These are phyloP conservation scores for Smutsia temminckii DNA, from an alignment of 2,797 vertebrate genomes.

Conservation along the genomic window DNA sequence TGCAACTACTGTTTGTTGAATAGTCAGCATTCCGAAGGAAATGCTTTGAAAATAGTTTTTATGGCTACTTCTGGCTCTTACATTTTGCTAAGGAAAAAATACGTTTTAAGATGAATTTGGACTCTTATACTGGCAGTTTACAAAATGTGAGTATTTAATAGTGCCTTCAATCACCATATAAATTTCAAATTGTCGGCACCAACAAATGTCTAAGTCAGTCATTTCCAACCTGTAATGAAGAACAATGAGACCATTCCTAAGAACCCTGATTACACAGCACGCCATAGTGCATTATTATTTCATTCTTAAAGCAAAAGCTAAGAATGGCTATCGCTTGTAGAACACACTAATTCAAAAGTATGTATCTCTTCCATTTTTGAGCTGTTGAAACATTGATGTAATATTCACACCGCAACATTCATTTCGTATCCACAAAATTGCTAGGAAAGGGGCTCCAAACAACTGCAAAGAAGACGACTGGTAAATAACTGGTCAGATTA, in stretches of 20 bases:
- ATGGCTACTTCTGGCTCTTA: conserved; percentile 79
- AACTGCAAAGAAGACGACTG: not conserved
- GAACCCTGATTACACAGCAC: not conserved
- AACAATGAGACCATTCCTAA: not conserved
- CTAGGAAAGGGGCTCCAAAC: not conserved
- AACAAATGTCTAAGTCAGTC: not conserved
- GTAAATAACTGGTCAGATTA: not conserved
- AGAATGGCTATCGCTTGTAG: not conserved
- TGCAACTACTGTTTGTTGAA: conserved; percentile 77
- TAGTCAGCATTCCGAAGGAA: conserved; percentile 88
- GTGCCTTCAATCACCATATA: conserved; percentile 66
- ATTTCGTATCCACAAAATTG: not conserved
- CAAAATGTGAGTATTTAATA: conserved; percentile 71
- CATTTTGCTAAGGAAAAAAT: conserved; percentile 74
- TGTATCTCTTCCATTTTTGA: not conserved
- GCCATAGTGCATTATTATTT: not conserved
- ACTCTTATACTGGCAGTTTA: conserved; percentile 62
- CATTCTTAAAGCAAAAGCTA: not conserved
- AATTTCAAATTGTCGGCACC: conserved; percentile 66
- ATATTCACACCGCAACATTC: not conserved
- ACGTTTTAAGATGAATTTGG: conserved; percentile 72
- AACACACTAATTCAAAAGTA: not conserved
- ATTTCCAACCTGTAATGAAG: not conserved
- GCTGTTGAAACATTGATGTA: not conserved
- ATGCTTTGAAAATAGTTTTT: conserved; percentile 82